These are phyloP conservation scores for Microplitis demolitor DNA, from an alignment of 1,140 invertebrate genomes.

Conservation along the genomic window DNA sequence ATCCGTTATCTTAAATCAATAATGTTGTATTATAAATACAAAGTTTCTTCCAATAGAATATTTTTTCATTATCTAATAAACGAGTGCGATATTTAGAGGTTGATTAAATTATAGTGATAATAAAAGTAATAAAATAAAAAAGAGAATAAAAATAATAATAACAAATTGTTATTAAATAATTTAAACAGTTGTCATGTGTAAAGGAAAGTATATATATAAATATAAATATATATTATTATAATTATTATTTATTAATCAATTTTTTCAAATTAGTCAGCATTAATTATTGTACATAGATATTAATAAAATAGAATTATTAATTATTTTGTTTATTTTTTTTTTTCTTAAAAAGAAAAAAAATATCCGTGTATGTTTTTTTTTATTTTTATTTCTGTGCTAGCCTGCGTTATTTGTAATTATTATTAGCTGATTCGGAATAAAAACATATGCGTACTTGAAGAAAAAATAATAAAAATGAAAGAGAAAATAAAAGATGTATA, in stretches of 20 bases:
- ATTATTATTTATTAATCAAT: no score
- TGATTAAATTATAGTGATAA: neutral
- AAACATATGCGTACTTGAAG: no score
- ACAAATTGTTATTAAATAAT: neutral
- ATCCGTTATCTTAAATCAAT: constrained; percentile 3
- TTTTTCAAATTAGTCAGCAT: neutral
- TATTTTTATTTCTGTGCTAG: no score
- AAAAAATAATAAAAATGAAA: no score
- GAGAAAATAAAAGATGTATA: no score
- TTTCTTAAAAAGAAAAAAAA: neutral
- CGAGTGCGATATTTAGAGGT: neutral
- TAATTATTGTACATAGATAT: neutral
- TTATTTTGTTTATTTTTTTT: neutral
- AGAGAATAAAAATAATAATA: neutral
- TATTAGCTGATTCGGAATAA: no score
- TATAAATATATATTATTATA: no score
- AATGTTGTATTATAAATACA: constrained; percentile 11
- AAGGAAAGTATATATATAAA: neutral
- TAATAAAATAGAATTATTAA: neutral
- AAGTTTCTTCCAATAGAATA: constrained; percentile 23
- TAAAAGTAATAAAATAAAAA: neutral
- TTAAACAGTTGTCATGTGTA: neutral
- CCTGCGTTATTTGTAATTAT: no score
- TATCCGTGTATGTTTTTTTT: neutral
- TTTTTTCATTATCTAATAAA: constrained; percentile 10